phyloP scores from a whole-genome alignment of 2,888 invertebrate genomes.

The Priocnemis perturbator region DNA sequence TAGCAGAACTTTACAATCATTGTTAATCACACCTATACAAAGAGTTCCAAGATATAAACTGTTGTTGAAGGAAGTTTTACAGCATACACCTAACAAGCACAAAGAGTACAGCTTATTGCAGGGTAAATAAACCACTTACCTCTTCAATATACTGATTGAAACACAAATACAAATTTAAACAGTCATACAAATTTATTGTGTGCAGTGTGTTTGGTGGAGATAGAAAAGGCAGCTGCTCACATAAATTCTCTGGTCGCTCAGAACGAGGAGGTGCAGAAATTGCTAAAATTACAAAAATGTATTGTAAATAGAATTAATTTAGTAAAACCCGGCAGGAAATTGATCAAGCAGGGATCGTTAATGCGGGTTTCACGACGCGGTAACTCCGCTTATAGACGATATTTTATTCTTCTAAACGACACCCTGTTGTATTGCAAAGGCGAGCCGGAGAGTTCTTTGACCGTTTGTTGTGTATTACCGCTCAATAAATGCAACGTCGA shows the following conservation, averaged over 20 bases:
- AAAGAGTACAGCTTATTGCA: conserved; percentile 77
- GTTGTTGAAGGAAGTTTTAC: conserved; percentile 82
- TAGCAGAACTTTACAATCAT: conserved; percentile 81
- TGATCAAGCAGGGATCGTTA: conserved; percentile 82
- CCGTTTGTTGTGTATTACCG: conserved; percentile 82
- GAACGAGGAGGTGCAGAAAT: conserved; percentile 83
- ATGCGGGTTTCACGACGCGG: conserved; percentile 78
- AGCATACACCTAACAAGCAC: conserved; percentile 79
- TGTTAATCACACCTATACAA: conserved; percentile 87
- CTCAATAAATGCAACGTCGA: conserved; percentile 82
- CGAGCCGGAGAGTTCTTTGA: conserved; percentile 79
- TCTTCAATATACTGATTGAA: neutral
- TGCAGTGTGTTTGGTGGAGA: conserved; percentile 81
- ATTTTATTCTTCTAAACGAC: conserved; percentile 84
- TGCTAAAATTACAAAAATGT: conserved; percentile 82
- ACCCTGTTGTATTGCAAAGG: conserved; percentile 85
- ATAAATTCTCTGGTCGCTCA: conserved; percentile 85
- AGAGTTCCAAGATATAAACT: conserved; percentile 86
- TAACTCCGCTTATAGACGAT: conserved; percentile 74
- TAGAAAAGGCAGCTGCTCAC: conserved; percentile 82
- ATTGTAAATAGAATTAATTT: conserved; percentile 80
- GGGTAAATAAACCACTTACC: conserved; percentile 72
- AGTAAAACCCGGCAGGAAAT: conserved; percentile 82
- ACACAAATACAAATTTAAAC: neutral
- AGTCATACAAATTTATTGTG: conserved; percentile 32